Evolutionary conservation across 2,113 vertebrate genomes (phyloP).

Genomic region (Anolis carolinensis): DNA sequence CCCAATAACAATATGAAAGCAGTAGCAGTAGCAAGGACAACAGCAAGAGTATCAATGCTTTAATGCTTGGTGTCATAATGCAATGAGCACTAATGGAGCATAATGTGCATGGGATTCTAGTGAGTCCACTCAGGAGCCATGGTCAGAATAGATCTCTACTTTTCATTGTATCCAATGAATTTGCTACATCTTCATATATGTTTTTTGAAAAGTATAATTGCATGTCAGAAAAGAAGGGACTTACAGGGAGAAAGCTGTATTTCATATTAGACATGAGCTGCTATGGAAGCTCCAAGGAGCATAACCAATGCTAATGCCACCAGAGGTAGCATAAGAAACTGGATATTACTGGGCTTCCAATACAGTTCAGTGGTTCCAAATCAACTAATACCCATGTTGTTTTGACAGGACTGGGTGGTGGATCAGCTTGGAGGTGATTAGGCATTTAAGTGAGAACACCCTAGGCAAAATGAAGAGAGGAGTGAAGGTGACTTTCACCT

Average conservation of each 20-base stretch:
- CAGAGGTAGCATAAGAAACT: background rate
- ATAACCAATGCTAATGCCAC: background rate
- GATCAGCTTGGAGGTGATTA: background rate
- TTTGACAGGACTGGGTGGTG: background rate
- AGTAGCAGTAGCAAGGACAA: background rate
- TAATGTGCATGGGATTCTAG: background rate
- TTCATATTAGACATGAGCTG: background rate
- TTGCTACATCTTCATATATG: background rate
- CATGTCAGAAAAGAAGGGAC: no score
- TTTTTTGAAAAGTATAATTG: background rate
- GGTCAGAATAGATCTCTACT: no score
- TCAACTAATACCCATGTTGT: background rate
- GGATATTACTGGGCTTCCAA: background rate
- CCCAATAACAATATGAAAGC: background rate
- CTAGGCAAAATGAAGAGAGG: slow-evolving; percentile 3
- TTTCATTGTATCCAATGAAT: background rate
- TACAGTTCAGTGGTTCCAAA: background rate
- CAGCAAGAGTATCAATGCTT: background rate
- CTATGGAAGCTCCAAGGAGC: background rate
- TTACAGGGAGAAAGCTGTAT: background rate
- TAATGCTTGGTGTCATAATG: background rate
- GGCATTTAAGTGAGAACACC: slow-evolving; percentile 4
- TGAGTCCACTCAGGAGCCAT: background rate
- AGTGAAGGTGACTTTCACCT: slow-evolving; percentile 26
- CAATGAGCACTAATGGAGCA: background rate